Evolutionary conservation across 2,113 vertebrate species (phyloP).

Genomic region (Chamaetylas fuelleborni): DNA sequence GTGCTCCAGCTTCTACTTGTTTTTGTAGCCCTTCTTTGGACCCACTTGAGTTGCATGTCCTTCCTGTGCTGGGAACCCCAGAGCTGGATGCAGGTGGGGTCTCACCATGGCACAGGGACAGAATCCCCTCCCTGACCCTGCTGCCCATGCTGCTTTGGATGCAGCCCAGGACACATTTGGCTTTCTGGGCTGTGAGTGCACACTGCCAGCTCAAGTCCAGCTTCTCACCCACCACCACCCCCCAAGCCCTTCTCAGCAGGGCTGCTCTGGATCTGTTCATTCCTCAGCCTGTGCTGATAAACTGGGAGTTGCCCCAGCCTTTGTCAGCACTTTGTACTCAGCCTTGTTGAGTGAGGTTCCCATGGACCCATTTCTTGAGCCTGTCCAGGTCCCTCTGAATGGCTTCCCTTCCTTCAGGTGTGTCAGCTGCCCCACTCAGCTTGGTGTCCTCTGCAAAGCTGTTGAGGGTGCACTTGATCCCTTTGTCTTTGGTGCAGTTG

Average conservation of each 20-base stretch:
- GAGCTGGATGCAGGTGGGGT: neutral
- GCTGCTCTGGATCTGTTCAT: neutral
- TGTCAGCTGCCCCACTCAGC: neutral
- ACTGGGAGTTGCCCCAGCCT: neutral
- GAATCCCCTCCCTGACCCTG: neutral
- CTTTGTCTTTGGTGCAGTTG: neutral
- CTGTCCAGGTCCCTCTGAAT: neutral
- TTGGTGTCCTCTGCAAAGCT: neutral
- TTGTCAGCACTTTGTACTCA: neutral
- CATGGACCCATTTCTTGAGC: neutral
- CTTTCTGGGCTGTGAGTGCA: neutral
- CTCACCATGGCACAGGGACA: neutral
- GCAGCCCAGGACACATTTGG: neutral
- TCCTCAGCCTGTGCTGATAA: neutral
- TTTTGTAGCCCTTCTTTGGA: neutral
- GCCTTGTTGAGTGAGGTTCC: neutral
- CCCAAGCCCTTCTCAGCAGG: neutral
- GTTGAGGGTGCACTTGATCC: neutral
- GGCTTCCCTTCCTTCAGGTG: neutral
- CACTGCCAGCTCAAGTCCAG: neutral
- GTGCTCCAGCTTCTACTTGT: neutral
- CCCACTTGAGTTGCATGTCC: neutral
- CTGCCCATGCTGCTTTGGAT: fast-evolving
- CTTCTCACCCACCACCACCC: neutral
- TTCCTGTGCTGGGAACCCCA: neutral